These are phyloP conservation scores for Leucozona laternaria DNA, from an alignment of 2,888 invertebrate species.

Conservation along the genomic window DNA sequence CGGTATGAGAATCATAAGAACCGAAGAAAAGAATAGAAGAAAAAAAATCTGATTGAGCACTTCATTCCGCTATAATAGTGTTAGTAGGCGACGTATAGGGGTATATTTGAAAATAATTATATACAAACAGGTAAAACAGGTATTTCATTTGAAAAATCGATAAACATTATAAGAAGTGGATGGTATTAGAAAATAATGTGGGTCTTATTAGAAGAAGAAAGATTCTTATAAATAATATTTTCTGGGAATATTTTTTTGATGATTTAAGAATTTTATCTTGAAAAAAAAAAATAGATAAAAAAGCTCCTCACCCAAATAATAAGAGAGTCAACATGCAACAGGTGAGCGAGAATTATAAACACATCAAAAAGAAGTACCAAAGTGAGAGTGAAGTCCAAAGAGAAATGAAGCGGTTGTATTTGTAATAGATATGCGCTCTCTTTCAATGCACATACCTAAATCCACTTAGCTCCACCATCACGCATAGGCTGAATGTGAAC, in stretches of 20 bases:
- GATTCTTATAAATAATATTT: neutral
- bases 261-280: neutral
- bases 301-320: conserved; percentile 63
- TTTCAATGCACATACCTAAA: conserved; percentile 8
- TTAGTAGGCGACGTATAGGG: conserved; percentile 80
- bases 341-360: conserved; percentile 16
- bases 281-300: neutral
- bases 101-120: conserved; percentile 75
- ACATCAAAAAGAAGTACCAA: conserved; percentile 71
- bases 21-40: conserved; percentile 20
- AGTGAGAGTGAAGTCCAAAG: conserved; percentile 80
- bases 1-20: conserved; percentile 31
- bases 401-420: conserved; percentile 72
- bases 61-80: conserved; percentile 82
- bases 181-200: conserved; percentile 46
- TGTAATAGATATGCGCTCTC: conserved; percentile 32
- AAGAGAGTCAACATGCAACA: conserved; percentile 49
- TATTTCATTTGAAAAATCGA: conserved; percentile 77
- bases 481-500: conserved; percentile 38
- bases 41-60: conserved; percentile 69
- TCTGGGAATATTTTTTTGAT: neutral
- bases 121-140: conserved; percentile 83
- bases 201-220: conserved; percentile 22
- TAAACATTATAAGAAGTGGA: conserved; percentile 34
- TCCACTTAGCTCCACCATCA: conserved; percentile 69